Evolutionary conservation across 2,888 invertebrate genomes (phyloP).

Genomic region (Dorcus parallelipipedus): DNA sequence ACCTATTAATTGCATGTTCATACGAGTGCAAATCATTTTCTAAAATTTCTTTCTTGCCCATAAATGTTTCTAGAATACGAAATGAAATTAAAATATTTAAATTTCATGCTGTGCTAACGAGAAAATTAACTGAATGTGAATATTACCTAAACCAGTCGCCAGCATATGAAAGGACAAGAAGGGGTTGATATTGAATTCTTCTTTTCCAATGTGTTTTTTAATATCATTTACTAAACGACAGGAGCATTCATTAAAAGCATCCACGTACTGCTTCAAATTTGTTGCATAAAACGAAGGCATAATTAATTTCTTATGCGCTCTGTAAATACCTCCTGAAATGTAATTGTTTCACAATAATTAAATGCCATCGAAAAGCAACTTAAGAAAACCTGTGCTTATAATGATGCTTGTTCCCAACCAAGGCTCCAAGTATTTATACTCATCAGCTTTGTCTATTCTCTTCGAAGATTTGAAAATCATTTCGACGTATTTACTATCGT

Average conservation of each 20-base stretch:
- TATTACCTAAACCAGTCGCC: background rate
- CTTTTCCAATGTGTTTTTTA: background rate
- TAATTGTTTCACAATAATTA: background rate
- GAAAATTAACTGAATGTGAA: background rate
- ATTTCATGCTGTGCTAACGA: background rate
- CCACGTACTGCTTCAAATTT: background rate
- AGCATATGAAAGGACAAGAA: background rate
- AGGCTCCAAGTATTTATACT: conserved; percentile 77
- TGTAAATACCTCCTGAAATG: background rate
- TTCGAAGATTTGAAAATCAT: background rate
- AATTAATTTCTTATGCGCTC: background rate
- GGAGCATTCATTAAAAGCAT: background rate
- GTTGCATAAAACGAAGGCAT: background rate
- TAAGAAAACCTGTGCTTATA: conserved; percentile 67
- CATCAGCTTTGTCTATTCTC: conserved; percentile 33
- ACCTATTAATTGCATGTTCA: no score
- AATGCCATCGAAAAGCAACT: background rate
- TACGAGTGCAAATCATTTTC: no score
- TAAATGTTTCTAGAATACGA: no score
- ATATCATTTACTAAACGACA: background rate
- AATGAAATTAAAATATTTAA: no score
- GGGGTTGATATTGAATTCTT: background rate
- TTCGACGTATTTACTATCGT: background rate
- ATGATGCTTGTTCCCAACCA: conserved; percentile 81
- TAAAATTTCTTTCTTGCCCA: no score